Percentiles rank a stretch among this genome's conserved stretches.
Evolutionary conservation across 1,140 invertebrate species (phyloP).

Genomic region (Bathynomus jamesi): DNA sequence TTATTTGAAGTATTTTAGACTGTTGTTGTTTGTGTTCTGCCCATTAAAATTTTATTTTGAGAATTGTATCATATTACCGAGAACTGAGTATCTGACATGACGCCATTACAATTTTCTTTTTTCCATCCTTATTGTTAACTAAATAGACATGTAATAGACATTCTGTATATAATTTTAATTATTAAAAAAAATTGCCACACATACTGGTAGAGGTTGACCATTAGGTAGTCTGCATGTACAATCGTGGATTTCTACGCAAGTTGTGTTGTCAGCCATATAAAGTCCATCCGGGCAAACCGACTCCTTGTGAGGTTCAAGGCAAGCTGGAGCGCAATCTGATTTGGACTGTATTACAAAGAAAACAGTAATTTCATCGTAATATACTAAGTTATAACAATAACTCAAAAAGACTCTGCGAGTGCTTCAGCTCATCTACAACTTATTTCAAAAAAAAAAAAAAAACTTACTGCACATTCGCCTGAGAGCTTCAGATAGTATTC

Average conservation of each 20-base stretch:
- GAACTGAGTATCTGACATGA: too few relatives aligned
- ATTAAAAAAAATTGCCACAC: constrained; percentile 7
- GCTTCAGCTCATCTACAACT: neutral
- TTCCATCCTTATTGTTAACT: too few relatives aligned
- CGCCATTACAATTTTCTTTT: too few relatives aligned
- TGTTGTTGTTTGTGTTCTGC: too few relatives aligned
- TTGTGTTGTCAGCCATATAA: constrained; percentile 57
- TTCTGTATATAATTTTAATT: too few relatives aligned
- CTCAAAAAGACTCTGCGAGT: too few relatives aligned
- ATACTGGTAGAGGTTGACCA: constrained; percentile 56
- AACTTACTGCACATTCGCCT: constrained; percentile 43
- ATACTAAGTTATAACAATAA: too few relatives aligned
- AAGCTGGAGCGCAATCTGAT: constrained; percentile 49
- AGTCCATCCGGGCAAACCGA: constrained; percentile 42
- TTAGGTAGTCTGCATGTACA: constrained; percentile 59
- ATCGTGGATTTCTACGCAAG: constrained; percentile 59
- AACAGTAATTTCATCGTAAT: too few relatives aligned
- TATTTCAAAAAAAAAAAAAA: neutral
- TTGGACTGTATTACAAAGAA: constrained; percentile 20
- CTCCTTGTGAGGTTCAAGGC: constrained; percentile 37
- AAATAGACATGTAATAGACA: too few relatives aligned
- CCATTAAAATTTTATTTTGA: too few relatives aligned
- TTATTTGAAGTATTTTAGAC: too few relatives aligned
- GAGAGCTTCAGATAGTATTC: constrained; percentile 41
- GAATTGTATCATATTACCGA: too few relatives aligned